These are phyloP conservation scores for Halcyon malimbica DNA, from an alignment of 2,113 vertebrate genomes.

Conservation along the genomic window DNA sequence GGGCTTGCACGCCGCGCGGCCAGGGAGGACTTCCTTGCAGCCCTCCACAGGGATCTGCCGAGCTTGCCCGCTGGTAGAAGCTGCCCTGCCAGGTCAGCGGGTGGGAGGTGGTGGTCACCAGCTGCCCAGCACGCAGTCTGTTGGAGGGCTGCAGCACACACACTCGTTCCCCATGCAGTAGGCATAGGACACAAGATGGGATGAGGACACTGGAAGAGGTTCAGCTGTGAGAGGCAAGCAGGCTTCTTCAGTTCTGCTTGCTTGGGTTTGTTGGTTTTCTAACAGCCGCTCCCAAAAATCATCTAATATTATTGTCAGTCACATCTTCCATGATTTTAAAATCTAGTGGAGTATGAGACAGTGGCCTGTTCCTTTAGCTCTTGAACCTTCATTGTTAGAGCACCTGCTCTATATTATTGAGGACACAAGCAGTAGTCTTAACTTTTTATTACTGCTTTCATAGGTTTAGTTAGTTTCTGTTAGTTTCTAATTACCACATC, in stretches of 20 bases:
- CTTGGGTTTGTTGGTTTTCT: not conserved
- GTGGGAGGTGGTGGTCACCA: not conserved
- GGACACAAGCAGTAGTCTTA: not conserved
- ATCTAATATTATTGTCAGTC: not conserved
- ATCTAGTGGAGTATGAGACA: not conserved
- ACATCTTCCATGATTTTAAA: not conserved
- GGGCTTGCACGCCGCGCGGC: rapidly evolving
- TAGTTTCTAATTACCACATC: not conserved
- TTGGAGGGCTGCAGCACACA: rapidly evolving
- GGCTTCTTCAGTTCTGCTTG: not conserved
- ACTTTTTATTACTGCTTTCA: not conserved
- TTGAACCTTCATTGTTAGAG: not conserved
- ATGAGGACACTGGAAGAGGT: not conserved
- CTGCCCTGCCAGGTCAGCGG: not conserved
- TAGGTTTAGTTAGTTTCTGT: not conserved
- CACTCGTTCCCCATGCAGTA: rapidly evolving
- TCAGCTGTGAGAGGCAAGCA: not conserved
- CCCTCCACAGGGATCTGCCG: not conserved
- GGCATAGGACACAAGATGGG: rapidly evolving
- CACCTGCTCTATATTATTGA: not conserved
- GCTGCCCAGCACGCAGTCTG: rapidly evolving
- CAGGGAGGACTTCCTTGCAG: not conserved
- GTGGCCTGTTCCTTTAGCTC: not conserved
- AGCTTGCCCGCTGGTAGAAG: not conserved
- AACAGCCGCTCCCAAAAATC: not conserved